phyloP scores from a whole-genome alignment of 2,888 invertebrate genomes.

The Clepsis dumicolana region DNA sequence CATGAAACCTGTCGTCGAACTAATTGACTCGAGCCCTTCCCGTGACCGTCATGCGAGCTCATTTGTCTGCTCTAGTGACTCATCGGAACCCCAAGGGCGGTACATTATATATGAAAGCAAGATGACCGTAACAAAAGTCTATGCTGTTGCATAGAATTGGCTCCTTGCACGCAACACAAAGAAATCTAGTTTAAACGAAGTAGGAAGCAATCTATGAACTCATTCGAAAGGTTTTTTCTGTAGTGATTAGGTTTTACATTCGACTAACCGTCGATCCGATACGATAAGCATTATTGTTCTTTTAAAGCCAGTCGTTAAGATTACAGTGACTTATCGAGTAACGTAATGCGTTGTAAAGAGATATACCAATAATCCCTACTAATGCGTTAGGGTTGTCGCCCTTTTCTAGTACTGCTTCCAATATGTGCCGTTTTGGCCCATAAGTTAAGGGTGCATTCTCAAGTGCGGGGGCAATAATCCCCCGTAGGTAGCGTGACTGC shows the following conservation, averaged over 20 bases:
- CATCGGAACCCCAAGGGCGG: conserved; percentile 68
- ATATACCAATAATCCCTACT: conserved; percentile 78
- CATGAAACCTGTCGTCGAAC: conserved; percentile 56
- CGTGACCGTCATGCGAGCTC: conserved; percentile 62
- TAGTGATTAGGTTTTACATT: conserved; percentile 35
- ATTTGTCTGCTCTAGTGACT: conserved; percentile 73
- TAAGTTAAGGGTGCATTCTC: conserved; percentile 74
- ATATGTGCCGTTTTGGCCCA: conserved; percentile 63
- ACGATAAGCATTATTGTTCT: conserved; percentile 49
- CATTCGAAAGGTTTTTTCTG: conserved; percentile 18
- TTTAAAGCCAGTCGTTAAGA: conserved; percentile 67
- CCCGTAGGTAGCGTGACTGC: conserved; percentile 72
- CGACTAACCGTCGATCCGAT: conserved; percentile 45
- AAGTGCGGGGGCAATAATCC: conserved; percentile 79
- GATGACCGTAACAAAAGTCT: conserved; percentile 60
- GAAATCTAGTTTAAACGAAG: conserved; percentile 12
- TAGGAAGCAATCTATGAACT: conserved; percentile 21
- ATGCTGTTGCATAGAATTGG: conserved; percentile 38
- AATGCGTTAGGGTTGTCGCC: conserved; percentile 74
- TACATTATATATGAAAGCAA: conserved; percentile 62
- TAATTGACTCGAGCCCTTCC: conserved; percentile 67
- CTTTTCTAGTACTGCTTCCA: conserved; percentile 55
- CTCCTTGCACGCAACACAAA: conserved; percentile 5
- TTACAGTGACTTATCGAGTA: conserved; percentile 74
- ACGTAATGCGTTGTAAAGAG: conserved; percentile 75